Base-by-base conservation (phyloP, 2,797 vertebrate genomes). In the Taeniopygia guttata region DNA sequence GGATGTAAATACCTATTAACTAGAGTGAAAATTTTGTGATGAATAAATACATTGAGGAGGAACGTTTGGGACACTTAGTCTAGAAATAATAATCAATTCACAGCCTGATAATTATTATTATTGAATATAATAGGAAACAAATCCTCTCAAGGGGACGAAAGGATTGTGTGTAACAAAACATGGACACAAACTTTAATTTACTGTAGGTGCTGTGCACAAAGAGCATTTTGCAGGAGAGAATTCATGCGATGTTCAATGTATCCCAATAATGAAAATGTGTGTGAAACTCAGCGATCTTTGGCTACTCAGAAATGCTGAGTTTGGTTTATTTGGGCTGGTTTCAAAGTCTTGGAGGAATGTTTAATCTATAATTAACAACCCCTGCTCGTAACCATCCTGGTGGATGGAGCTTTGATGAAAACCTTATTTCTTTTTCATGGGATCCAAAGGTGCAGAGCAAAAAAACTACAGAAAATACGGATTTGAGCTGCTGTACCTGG, bases 351-450 rank as follows among this genome's bases (percentile, higher is more conserved):
- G 55, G 25, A 54, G 76, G 7, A 40, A 20, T 13, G 66, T 94
- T 94, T 93, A 51, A 95, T 94, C 69, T 86, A 86, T 94, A 94
- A 94, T 95, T 95, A 91, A 95, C 36, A 45, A 5, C 34, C 13
- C 21, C 38, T 36, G 25, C 82, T 62, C 11, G 20, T 30, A 54
- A 3, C 42, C 11, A 0, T 55, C 52, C 62, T 4, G 11, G 26
- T 11, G 22, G 68, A 36, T 11, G 85, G 75, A 40, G 69, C 34
- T 49, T n/a, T 49, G 69, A 52, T 29, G 73, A 32, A 79, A 80
- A 29, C 9, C 36, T 74, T 2, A 2, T 51, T 82, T 56, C 7
- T 60, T 93, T 95, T 81, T 63, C 3, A 30, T 52, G 51, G n/a
- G 13, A 22, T 54, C 74, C 49, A 34, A 32, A 72, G 76, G 29